phyloP scores from a whole-genome alignment of 2,113 vertebrate species.

The Mohoua ochrocephala region DNA sequence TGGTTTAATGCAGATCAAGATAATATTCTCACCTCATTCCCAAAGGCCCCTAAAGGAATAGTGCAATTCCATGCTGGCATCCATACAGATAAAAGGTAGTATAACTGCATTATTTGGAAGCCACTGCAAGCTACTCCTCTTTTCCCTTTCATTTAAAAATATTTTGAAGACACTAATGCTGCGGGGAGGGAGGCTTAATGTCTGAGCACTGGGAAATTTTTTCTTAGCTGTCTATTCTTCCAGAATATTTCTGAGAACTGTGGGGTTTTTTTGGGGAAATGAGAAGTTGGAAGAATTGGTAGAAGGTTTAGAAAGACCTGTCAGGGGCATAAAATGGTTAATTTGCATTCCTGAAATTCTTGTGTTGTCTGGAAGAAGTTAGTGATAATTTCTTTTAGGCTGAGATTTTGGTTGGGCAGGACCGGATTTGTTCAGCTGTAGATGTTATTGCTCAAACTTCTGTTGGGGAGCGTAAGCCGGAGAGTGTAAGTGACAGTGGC shows the following conservation, averaged over 20 bases:
- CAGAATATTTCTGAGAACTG: background rate
- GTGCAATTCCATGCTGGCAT: background rate
- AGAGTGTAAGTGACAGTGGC: fast-evolving
- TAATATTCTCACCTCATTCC: constrained; percentile 36
- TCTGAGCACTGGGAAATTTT: background rate
- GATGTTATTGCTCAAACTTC: background rate
- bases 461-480: background rate
- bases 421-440: background rate
- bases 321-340: background rate
- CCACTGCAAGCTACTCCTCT: background rate
- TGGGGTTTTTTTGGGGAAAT: background rate
- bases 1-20: constrained; percentile 29
- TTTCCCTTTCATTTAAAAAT: constrained; percentile 1
- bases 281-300: background rate
- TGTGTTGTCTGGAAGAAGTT: background rate
- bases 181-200: background rate
- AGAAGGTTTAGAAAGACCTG: background rate
- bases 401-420: background rate
- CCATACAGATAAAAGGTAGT: constrained; percentile 8
- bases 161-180: constrained; percentile 22
- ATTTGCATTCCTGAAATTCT: constrained; percentile 19
- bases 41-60: constrained; percentile 7
- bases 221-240: background rate
- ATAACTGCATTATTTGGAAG: constrained; percentile 41
- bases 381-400: constrained; percentile 1